These are phyloP conservation scores for Hirundichthys speculiger DNA, from an alignment of 2,113 vertebrate genomes.

Conservation along the genomic window DNA sequence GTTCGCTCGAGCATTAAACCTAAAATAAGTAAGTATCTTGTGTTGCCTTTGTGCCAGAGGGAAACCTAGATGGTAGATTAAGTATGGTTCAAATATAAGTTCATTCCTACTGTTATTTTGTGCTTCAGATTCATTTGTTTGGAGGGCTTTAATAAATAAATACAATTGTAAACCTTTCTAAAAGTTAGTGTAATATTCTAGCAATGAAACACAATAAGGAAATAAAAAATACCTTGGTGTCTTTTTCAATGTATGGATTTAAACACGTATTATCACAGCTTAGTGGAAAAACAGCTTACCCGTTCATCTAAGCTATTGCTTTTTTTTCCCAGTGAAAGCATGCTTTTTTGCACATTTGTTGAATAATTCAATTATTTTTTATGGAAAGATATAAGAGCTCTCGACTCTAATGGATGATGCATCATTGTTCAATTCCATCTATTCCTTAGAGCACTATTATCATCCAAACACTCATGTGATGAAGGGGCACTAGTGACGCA, in stretches of 20 bases:
- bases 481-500: slow-evolving; percentile 9
- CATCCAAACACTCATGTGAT: slow-evolving; percentile 15
- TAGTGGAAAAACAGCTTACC: too few relatives aligned
- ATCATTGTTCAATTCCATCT: slow-evolving; percentile 17
- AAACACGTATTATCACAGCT: too few relatives aligned
- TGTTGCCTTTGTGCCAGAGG: slow-evolving; percentile 60
- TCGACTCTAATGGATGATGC: slow-evolving; percentile 23
- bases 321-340: neutral
- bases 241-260: too few relatives aligned
- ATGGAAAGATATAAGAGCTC: neutral
- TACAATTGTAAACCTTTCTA: slow-evolving; percentile 23
- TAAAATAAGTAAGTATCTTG: slow-evolving; percentile 53
- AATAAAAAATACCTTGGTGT: too few relatives aligned
- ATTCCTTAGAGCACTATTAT: slow-evolving; percentile 28
- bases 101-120: slow-evolving; percentile 28
- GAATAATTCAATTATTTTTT: neutral
- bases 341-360: too few relatives aligned
- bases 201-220: neutral
- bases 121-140: slow-evolving; percentile 27
- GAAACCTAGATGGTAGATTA: slow-evolving; percentile 61
- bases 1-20: slow-evolving; percentile 38
- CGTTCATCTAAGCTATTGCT: neutral
- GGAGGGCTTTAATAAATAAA: slow-evolving; percentile 19
- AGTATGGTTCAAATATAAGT: slow-evolving; percentile 45
- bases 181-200: slow-evolving; percentile 28